phyloP scores from a whole-genome alignment of 2,888 invertebrate genomes.

The Tachina grossa region DNA sequence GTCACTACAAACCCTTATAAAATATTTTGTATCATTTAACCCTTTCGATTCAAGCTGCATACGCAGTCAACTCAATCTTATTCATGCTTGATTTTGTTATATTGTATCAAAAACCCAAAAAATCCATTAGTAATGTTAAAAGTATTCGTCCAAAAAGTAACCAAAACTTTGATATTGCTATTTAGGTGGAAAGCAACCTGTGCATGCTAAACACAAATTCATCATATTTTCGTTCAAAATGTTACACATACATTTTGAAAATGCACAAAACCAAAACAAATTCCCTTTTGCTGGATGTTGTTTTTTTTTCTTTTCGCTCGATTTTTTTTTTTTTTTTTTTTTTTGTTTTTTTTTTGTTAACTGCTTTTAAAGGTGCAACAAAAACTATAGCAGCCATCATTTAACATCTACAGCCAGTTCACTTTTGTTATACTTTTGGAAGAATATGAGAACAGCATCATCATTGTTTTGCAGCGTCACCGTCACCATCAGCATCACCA shows the following conservation, averaged over 20 bases:
- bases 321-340: background rate
- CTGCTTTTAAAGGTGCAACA: background rate
- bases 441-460: constrained; percentile 39
- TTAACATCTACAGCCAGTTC: constrained; percentile 20
- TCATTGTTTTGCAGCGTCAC: constrained; percentile 16
- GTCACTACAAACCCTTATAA: constrained; percentile 63
- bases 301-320: background rate
- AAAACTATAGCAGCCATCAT: constrained; percentile 40
- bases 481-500: constrained; percentile 25
- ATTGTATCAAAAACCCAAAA: constrained; percentile 61
- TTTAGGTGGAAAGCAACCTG: constrained; percentile 64
- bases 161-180: constrained; percentile 32
- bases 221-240: constrained; percentile 72
- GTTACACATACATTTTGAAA: constrained; percentile 58
- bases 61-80: constrained; percentile 10
- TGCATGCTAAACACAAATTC: constrained; percentile 74
- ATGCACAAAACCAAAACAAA: constrained; percentile 57
- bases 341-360: background rate
- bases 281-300: constrained; percentile 53
- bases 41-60: constrained; percentile 43
- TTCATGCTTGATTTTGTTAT: constrained; percentile 34
- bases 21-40: constrained; percentile 55
- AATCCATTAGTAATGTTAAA: constrained; percentile 63
- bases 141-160: constrained; percentile 10
- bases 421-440: constrained; percentile 47